phyloP scores from a whole-genome alignment of 2,797 vertebrate genomes.

The Chrosomus eos region DNA sequence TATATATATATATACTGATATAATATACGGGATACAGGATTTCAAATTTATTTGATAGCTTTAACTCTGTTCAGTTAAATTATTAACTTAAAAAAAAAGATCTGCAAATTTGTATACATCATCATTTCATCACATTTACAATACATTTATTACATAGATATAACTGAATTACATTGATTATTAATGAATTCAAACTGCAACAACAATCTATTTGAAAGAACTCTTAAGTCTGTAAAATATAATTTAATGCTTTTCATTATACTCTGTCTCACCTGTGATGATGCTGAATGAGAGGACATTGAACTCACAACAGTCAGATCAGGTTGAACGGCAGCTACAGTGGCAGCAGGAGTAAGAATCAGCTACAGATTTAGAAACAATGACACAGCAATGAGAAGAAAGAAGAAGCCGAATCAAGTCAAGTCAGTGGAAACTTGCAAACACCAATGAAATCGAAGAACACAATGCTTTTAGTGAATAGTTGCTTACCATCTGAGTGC shows the following conservation, averaged over 20 bases:
- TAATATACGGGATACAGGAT: not conserved
- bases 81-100: not conserved
- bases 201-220: not conserved
- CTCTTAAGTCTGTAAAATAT: not conserved
- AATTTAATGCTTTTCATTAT: not conserved
- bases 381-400: slow-evolving; percentile 45
- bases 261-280: slow-evolving; percentile 85
- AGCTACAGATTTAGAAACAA: slow-evolving; percentile 75
- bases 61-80: not conserved
- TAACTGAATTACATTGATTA: not conserved
- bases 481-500: slow-evolving; percentile 90
- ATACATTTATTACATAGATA: not conserved
- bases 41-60: not conserved
- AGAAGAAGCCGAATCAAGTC: slow-evolving; percentile 41
- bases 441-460: not conserved
- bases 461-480: not conserved
- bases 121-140: not conserved
- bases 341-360: slow-evolving; percentile 92
- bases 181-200: not conserved
- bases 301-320: slow-evolving; percentile 90
- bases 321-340: slow-evolving; percentile 90
- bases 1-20: not conserved
- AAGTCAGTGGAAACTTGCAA: slow-evolving; percentile 16
- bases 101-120: not conserved
- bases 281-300: slow-evolving; percentile 85